phyloP scores from a whole-genome alignment of 2,888 invertebrate species.

The Lycia hirtaria region DNA sequence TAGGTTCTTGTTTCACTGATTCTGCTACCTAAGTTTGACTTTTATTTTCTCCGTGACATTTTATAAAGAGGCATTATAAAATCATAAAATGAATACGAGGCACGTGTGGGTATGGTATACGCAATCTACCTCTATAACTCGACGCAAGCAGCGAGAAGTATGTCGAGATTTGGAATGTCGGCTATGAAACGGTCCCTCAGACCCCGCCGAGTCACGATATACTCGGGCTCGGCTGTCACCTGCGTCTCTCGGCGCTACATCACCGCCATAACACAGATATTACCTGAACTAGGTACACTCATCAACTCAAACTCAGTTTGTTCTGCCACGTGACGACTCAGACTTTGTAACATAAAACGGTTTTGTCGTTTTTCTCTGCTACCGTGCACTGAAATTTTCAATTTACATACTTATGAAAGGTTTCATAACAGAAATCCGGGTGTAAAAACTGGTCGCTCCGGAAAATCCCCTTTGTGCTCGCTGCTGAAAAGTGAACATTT shows the following conservation, averaged over 20 bases:
- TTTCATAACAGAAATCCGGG: slow-evolving; percentile 62
- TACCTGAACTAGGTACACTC: slow-evolving; percentile 49
- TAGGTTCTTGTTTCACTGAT: not conserved
- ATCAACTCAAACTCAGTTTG: slow-evolving; percentile 59
- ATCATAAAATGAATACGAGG: slow-evolving; percentile 67
- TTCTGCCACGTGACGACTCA: slow-evolving; percentile 48
- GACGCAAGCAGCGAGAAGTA: slow-evolving; percentile 24
- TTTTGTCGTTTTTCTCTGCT: slow-evolving; percentile 57
- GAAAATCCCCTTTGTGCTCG: slow-evolving; percentile 54
- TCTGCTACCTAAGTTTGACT: not conserved
- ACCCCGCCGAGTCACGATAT: slow-evolving; percentile 58
- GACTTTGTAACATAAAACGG: slow-evolving; percentile 57
- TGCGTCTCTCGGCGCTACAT: slow-evolving; percentile 59
- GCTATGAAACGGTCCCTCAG: slow-evolving; percentile 57
- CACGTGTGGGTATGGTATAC: slow-evolving; percentile 34
- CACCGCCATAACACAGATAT: slow-evolving; percentile 52
- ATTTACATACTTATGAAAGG: slow-evolving; percentile 71
- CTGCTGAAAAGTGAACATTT: slow-evolving; percentile 44
- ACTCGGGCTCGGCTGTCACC: slow-evolving; percentile 55
- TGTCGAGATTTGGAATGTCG: slow-evolving; percentile 63
- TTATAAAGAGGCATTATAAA: slow-evolving; percentile 56
- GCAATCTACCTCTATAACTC: slow-evolving; percentile 18
- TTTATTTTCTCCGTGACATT: slow-evolving; percentile 1
- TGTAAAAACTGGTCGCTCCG: slow-evolving; percentile 56
- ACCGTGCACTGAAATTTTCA: slow-evolving; percentile 60